Evolutionary conservation across 2,113 vertebrate genomes (phyloP), one percentile per base, ranked within the genome.

Genomic region (Ciconia maguari): DNA sequence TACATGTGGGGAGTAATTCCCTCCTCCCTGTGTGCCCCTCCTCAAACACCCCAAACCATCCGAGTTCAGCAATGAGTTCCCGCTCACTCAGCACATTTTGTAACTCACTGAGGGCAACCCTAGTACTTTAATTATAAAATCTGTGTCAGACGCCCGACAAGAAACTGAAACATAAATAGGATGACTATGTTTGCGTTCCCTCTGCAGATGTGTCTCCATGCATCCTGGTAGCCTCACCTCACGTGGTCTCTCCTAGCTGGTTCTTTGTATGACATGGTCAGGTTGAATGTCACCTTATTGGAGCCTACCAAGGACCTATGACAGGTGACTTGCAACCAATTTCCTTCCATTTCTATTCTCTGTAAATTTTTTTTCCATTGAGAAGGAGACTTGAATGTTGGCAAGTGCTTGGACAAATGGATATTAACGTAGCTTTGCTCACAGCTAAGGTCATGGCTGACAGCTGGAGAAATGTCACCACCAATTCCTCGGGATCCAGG

Each of bases 181-280:
- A 38, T 0, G 1, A 17, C 46, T 11, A 3, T 16, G 52, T 38
- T 76, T 52, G 54, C 1, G 0, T 24, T 83, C 26, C n/a, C 17
- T 41, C 46, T 42, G 24, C 15, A 41, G 55, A 14, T 20, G 64
- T 48, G 8, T 85, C 30, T 61, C 36, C 17, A 3, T 54, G 60
- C 21, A 4, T 65, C 51, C 65, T 17, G n/a, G 42, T 18, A 44
- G 24, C 54, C 26, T 69, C 76, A 34, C 70, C 54, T 48, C 71
- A 48, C 9, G 0, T 1, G 22, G 19, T n/a, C 46, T 58, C 36
- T 87, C 32, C 65, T 9, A 7, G 54, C 42, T 34, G 77, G 42
- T 26, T 71, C 77, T 82, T 41, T 16, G 61, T 49, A 22, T 32
- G 52, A 38, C 51, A 13, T 9, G 10, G 21, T 18, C 30, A 13